A percentile compares a stretch with the other conserved stretches of the same genome.
Evolutionary conservation across 2,888 invertebrate genomes (phyloP).

Genomic region (Zhengitettix transpicula): DNA sequence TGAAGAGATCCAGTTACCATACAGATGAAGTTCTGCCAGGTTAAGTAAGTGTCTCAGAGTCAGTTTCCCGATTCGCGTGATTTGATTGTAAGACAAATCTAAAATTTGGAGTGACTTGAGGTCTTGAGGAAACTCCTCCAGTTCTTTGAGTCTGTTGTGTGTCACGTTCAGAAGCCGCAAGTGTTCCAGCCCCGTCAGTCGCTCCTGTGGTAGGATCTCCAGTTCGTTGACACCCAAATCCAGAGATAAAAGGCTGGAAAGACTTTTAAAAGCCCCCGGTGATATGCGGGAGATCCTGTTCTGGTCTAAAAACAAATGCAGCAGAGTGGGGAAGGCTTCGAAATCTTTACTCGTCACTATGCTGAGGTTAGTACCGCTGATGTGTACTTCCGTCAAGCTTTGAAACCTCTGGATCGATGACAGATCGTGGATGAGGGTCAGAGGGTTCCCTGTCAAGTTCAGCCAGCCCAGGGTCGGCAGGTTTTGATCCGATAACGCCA

Average conservation of each 20-base stretch:
- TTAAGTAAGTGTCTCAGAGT: conserved; percentile 62
- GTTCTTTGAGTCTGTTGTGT: conserved; percentile 60
- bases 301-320: conserved; percentile 53
- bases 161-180: conserved; percentile 53
- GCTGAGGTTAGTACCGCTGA: conserved; percentile 61
- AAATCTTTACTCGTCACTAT: conserved; percentile 74
- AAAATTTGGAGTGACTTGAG: conserved; percentile 59
- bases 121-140: conserved; percentile 67
- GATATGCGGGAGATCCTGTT: conserved; percentile 65
- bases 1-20: conserved; percentile 66
- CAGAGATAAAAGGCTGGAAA: conserved; percentile 57
- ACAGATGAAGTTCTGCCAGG: conserved; percentile 58
- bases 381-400: conserved; percentile 46
- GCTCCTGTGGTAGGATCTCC: conserved; percentile 66
- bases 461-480: conserved; percentile 55
- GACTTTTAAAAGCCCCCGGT: conserved; percentile 65
- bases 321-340: conserved; percentile 61
- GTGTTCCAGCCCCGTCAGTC: conserved; percentile 59
- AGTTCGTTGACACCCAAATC: conserved; percentile 71
- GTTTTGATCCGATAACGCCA: conserved; percentile 56
- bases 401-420: conserved; percentile 44
- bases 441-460: conserved; percentile 69
- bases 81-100: conserved; percentile 66
- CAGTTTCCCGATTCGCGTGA: conserved; percentile 56
- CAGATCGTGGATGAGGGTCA: conserved; percentile 51